Percentiles rank a stretch among this genome's conserved stretches.
phyloP scores from a whole-genome alignment of 1,140 invertebrate species.

The Trichomalopsis sarcophagae region DNA sequence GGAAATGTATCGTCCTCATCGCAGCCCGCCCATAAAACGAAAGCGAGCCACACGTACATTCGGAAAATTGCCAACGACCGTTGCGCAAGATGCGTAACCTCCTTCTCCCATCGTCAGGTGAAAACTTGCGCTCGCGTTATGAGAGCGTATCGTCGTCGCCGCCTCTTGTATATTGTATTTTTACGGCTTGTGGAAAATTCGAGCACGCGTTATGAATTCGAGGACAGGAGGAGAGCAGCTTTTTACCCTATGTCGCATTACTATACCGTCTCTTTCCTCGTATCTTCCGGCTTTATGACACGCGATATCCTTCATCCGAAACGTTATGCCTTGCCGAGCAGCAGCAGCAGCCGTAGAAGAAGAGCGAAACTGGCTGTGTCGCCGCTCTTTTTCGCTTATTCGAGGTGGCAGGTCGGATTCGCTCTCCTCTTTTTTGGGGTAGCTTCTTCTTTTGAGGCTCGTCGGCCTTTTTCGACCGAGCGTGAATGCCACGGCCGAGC shows the following conservation, averaged over 20 bases:
- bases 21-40: not conserved
- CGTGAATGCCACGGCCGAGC: not conserved
- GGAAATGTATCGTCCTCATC: not conserved
- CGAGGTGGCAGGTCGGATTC: not conserved
- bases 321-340: slow-evolving; percentile 59
- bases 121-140: slow-evolving; percentile 33
- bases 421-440: not conserved
- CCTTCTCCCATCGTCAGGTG: slow-evolving; percentile 17
- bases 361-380: not conserved
- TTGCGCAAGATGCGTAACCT: slow-evolving; percentile 9
- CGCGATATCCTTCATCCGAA: slow-evolving; percentile 67
- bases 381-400: slow-evolving; percentile 8
- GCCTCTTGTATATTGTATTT: slow-evolving; percentile 45
- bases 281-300: slow-evolving; percentile 64
- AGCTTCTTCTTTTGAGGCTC: not conserved
- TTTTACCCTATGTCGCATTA: not conserved
- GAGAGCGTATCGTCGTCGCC: slow-evolving; percentile 32
- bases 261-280: not conserved
- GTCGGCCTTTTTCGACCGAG: not conserved
- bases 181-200: slow-evolving; percentile 54
- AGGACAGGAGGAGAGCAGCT: not conserved
- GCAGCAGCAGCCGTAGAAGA: too few relatives aligned
- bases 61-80: slow-evolving; percentile 24
- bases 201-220: slow-evolving; percentile 16
- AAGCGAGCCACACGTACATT: not conserved